Conservation (phyloP, 2,888 invertebrate genomes). For the Alcis repandata region DNA sequence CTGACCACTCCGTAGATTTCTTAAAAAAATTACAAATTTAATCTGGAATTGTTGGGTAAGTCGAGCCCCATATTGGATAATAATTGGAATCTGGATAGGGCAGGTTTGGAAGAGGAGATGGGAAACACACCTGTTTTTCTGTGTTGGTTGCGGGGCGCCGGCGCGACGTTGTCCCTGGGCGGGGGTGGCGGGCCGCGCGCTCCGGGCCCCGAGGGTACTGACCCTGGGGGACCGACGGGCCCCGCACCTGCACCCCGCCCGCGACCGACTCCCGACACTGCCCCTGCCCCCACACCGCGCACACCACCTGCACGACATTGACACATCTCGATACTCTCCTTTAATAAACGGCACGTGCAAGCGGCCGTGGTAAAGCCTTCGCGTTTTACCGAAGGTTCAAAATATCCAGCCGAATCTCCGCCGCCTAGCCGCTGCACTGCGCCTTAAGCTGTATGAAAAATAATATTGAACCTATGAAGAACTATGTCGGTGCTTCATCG, state of each 20-base stretch:
- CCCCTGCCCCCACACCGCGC: conserved; percentile 59
- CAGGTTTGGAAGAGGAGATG: conserved; percentile 31
- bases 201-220: conserved; percentile 88
- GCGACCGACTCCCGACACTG: conserved; percentile 54
- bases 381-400: too few species aligned
- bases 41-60: conserved; percentile 41
- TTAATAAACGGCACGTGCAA: too few species aligned
- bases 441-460: too few species aligned
- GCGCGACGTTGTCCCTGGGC: conserved; percentile 89
- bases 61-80: conserved; percentile 18
- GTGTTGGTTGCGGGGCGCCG: conserved; percentile 76
- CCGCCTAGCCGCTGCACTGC: too few species aligned
- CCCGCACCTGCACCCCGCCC: conserved; percentile 59
- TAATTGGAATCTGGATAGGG: conserved; percentile 27
- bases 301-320: conserved; percentile 46
- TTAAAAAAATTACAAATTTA: conserved; percentile 49
- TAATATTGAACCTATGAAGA: too few species aligned
- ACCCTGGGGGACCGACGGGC: conserved; percentile 58
- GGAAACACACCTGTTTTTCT: conserved; percentile 80
- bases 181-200: conserved; percentile 96
- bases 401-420: too few species aligned
- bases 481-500: too few species aligned
- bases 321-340: conserved; percentile 22
- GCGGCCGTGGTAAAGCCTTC: too few species aligned
- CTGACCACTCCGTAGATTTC: conserved; percentile 54